phyloP scores from a whole-genome alignment of 1,140 invertebrate genomes.

The Drosophila burlai region DNA sequence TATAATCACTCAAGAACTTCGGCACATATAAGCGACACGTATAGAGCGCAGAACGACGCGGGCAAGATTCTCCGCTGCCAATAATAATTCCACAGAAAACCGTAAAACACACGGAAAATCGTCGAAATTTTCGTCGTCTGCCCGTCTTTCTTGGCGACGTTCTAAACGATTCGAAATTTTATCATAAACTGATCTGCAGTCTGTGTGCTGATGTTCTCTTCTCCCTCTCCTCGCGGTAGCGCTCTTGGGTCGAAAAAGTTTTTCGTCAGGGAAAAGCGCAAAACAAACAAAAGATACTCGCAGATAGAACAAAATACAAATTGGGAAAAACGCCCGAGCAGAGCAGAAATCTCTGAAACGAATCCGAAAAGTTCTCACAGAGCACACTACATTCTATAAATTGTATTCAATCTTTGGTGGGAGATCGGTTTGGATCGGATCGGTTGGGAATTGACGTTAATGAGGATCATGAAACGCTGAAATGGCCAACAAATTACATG shows the following conservation, averaged over 20 bases:
- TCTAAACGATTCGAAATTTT: constrained; percentile 84
- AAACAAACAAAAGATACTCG: constrained; percentile 56
- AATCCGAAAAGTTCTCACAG: constrained; percentile 55
- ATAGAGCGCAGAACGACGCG: constrained; percentile 12
- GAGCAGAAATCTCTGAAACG: constrained; percentile 44
- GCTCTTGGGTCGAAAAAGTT: constrained; percentile 50
- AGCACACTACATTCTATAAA: constrained; percentile 27
- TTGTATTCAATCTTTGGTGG: constrained; percentile 47
- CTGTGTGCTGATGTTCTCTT: constrained; percentile 50
- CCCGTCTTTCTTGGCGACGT: constrained; percentile 61
- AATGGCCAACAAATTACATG: constrained; percentile 61
- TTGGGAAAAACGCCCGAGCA: constrained; percentile 24
- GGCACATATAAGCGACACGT: constrained; percentile 30
- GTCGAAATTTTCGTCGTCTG: constrained; percentile 55
- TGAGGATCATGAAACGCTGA: constrained; percentile 71
- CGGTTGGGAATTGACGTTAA: constrained; percentile 74
- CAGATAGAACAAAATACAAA: constrained; percentile 41
- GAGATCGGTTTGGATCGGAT: constrained; percentile 41
- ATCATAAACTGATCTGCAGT: constrained; percentile 82
- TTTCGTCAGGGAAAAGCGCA: constrained; percentile 60
- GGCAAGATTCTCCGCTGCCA: constrained; percentile 20
- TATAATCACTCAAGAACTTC: constrained; percentile 24
- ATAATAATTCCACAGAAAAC: constrained; percentile 34
- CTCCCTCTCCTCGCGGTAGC: constrained; percentile 33
- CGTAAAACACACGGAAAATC: constrained; percentile 26